Evolutionary conservation across 2,797 vertebrate species (phyloP).

Genomic region (Rhincodon typus): DNA sequence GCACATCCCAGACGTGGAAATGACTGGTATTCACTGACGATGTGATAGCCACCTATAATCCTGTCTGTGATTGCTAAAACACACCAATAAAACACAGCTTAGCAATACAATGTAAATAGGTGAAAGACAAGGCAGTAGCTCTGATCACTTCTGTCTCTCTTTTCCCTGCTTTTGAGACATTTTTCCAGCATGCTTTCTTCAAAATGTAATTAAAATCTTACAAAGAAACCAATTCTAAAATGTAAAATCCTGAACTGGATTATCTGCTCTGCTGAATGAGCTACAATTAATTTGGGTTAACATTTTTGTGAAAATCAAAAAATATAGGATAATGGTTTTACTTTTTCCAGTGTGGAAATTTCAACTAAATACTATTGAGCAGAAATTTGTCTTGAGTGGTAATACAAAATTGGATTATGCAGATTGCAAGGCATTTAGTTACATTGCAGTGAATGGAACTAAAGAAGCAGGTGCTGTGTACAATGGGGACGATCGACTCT

Average conservation of each 20-base stretch:
- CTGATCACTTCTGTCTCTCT: not conserved
- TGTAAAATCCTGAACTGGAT: not conserved
- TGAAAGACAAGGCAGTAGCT: not conserved
- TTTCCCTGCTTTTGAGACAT: not conserved
- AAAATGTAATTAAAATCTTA: not conserved
- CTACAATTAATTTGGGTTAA: not conserved
- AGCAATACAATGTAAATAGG: not conserved
- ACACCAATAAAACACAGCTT: conserved; percentile 8
- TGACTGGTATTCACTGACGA: conserved; percentile 11
- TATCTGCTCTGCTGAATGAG: not conserved
- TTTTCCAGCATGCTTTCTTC: not conserved
- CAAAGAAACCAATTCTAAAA: not conserved
- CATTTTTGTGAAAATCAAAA: not conserved
- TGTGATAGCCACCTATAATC: conserved; percentile 17
- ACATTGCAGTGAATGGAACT: no score
- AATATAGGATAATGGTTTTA: not conserved
- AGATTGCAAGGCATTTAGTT: not conserved
- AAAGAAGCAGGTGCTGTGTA: not conserved
- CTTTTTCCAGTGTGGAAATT: not conserved
- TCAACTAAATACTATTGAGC: not conserved
- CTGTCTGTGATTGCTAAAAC: conserved; percentile 9
- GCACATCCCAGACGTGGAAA: conserved; percentile 12
- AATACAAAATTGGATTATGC: not conserved
- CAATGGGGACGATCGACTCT: not conserved
- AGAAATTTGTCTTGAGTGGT: not conserved